phyloP scores from a whole-genome alignment of 2,113 vertebrate species.

The Potamarius usumacintae region DNA sequence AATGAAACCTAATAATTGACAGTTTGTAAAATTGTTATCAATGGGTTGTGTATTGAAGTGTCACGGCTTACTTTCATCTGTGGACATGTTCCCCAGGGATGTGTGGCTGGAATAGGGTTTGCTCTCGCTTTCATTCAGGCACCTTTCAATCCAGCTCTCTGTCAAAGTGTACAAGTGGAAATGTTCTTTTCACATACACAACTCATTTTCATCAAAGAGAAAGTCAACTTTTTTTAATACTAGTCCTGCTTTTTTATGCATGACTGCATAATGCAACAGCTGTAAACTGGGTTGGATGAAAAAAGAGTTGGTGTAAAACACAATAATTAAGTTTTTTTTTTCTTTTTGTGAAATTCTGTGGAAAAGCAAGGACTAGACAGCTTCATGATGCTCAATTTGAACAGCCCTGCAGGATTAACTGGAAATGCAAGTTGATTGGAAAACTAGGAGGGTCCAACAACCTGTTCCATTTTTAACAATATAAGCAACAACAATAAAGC shows the following conservation, averaged over 20 bases:
- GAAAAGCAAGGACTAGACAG: not conserved
- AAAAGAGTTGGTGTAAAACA: not conserved
- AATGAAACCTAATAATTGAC: not conserved
- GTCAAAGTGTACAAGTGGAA: slow-evolving; percentile 55
- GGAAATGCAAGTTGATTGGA: not conserved
- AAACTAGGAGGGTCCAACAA: not conserved
- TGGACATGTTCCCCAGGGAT: slow-evolving; percentile 95
- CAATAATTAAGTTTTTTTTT: not conserved
- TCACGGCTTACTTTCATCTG: slow-evolving; percentile 92
- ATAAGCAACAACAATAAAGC: not conserved
- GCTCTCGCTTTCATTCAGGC: slow-evolving; percentile 97
- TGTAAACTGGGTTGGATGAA: not conserved
- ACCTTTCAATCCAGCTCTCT: slow-evolving; percentile 99
- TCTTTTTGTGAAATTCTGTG: not conserved
- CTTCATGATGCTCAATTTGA: not conserved
- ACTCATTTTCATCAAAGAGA: not conserved
- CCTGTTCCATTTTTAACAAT: not conserved
- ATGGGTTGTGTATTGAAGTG: not conserved
- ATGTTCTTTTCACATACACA: not conserved
- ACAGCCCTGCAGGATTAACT: not conserved
- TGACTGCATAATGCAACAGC: slow-evolving; percentile 29
- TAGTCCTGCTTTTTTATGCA: not conserved
- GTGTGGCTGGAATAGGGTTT: slow-evolving; percentile 95
- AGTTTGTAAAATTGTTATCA: not conserved
- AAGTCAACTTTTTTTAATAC: not conserved